Conservation (phyloP, 2,113 vertebrate species). For the Nestor notabilis region DNA sequence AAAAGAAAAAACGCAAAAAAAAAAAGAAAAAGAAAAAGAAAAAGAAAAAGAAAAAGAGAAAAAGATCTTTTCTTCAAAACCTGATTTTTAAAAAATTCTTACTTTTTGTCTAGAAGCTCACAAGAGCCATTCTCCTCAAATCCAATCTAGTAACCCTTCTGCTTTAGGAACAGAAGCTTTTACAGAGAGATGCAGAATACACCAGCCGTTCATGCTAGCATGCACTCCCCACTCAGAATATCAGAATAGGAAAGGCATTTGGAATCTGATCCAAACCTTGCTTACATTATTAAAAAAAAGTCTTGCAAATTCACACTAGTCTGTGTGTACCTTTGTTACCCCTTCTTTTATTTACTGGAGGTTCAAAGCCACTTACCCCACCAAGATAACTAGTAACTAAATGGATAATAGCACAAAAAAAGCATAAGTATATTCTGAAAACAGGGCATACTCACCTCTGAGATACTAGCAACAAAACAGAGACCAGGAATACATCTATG, state of each 20-base stretch:
- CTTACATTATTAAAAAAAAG: background rate
- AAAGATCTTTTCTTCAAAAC: background rate
- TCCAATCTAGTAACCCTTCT: background rate
- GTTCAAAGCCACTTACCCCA: background rate
- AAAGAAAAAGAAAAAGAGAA: accelerated
- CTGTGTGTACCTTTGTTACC: accelerated
- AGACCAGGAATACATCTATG: background rate
- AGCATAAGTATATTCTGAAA: background rate
- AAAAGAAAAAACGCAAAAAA: too few species aligned
- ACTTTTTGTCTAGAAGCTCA: background rate
- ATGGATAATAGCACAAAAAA: background rate
- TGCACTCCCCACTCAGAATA: background rate
- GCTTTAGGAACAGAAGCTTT: background rate
- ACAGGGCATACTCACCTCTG: background rate
- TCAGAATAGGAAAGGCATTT: background rate
- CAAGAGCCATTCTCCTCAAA: background rate
- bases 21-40: too few species aligned
- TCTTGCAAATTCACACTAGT: background rate
- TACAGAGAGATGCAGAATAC: background rate
- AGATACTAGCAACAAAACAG: background rate
- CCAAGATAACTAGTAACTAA: background rate
- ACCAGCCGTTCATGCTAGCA: background rate
- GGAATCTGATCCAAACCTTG: background rate
- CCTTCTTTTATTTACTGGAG: background rate
- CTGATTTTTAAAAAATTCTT: background rate